phyloP scores from a whole-genome alignment of 2,797 vertebrate species.

The Malacoraja senta region DNA sequence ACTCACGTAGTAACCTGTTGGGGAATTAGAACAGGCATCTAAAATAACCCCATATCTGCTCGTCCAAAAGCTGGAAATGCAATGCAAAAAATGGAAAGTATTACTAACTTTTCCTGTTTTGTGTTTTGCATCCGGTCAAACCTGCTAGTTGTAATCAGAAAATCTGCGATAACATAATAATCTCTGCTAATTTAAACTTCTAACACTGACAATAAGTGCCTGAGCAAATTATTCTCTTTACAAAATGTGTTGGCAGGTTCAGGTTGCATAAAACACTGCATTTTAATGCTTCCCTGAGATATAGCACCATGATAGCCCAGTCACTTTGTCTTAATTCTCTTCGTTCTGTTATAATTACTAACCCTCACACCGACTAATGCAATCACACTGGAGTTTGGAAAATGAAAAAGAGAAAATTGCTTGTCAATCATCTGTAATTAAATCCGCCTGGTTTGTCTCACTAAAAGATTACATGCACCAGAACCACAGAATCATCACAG shows the following conservation, averaged over 20 bases:
- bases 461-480: not conserved
- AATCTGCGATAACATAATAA: not conserved
- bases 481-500: conserved; percentile 2
- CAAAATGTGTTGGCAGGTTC: conserved; percentile 8
- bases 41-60: not conserved
- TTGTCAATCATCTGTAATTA: conserved; percentile 16
- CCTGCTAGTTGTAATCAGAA: not conserved
- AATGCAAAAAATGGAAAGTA: too few relatives aligned
- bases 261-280: conserved; percentile 13
- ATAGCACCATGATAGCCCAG: conserved; percentile 18
- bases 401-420: not conserved
- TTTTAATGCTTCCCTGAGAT: conserved; percentile 25
- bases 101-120: too few relatives aligned
- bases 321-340: not conserved
- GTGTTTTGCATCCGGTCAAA: too few relatives aligned
- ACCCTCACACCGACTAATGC: not conserved
- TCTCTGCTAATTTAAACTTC: conserved; percentile 8
- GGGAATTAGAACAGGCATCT: too few relatives aligned
- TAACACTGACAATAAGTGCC: conserved; percentile 2
- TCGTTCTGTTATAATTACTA: not conserved
- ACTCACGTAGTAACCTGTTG: not conserved
- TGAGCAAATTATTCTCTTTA: not conserved
- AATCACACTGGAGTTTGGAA: not conserved
- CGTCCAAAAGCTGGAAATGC: not conserved
- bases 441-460: not conserved